A percentile compares a stretch with the other conserved stretches of the same genome.
Evolutionary conservation across 2,888 invertebrate genomes (phyloP).

Genomic region (Eulithis testata): DNA sequence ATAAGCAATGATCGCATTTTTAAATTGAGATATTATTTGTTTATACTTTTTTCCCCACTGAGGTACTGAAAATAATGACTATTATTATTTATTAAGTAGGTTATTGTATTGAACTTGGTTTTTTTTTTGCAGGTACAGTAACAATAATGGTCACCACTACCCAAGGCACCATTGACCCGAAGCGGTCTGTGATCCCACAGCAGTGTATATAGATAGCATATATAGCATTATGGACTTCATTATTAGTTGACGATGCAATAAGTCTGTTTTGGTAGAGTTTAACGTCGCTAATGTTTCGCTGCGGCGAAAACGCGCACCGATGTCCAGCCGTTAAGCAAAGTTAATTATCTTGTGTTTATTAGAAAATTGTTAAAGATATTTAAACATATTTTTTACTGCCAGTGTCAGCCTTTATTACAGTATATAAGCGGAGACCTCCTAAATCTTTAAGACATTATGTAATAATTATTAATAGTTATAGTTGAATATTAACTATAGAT

Average conservation of each 20-base stretch:
- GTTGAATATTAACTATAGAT: constrained; percentile 41
- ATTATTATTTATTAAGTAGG: too few relatives aligned
- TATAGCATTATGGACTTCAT: constrained; percentile 63
- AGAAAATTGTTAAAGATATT: constrained; percentile 39
- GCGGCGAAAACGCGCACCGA: constrained; percentile 28
- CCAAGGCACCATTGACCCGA: constrained; percentile 78
- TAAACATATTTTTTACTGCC: constrained; percentile 53
- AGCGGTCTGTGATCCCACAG: constrained; percentile 51
- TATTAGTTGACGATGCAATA: constrained; percentile 53
- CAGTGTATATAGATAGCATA: constrained; percentile 60
- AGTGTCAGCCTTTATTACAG: constrained; percentile 55
- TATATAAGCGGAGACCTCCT: constrained; percentile 40
- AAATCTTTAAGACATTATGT: constrained; percentile 35
- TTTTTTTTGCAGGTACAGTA: constrained; percentile 65
- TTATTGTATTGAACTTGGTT: not conserved
- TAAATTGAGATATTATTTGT: too few relatives aligned
- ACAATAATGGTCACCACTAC: constrained; percentile 67
- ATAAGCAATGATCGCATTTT: too few relatives aligned
- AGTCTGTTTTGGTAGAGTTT: constrained; percentile 42
- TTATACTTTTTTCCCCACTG: too few relatives aligned
- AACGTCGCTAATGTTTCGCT: constrained; percentile 37
- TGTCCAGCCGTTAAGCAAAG: constrained; percentile 34
- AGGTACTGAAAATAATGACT: too few relatives aligned
- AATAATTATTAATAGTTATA: constrained; percentile 43
- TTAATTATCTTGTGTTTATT: constrained; percentile 31